Conservation (phyloP, 30 jellyfish, hydroid and myxozoan species). For the Pseudorhiza aurosa region DNA sequence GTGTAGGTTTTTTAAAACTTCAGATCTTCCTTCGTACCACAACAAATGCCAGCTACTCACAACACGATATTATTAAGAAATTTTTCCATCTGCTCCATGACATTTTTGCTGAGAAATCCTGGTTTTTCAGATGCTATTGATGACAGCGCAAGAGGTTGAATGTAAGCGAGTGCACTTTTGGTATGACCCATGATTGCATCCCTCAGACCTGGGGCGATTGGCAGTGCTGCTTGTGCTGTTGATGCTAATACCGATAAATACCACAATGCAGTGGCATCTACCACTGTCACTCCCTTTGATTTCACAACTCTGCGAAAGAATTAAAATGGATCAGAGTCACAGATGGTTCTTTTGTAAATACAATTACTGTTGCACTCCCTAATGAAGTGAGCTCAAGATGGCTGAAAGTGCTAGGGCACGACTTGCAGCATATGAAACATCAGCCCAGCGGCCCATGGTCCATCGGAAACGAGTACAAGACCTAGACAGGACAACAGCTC, state of each 20-base stretch:
- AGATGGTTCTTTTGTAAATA: too few species aligned
- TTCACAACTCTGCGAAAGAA: conserved; percentile 97
- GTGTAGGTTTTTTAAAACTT: background rate
- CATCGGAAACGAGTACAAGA: too few species aligned
- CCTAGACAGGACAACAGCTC: too few species aligned
- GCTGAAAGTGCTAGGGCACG: too few species aligned
- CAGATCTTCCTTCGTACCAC: background rate
- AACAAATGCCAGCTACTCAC: conserved; percentile 28
- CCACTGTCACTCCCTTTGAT: conserved; percentile 89
- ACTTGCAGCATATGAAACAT: too few species aligned
- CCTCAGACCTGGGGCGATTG: conserved; percentile 93
- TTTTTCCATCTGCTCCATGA: conserved; percentile 94
- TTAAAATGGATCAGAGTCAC: too few species aligned
- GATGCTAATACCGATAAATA: conserved; percentile 93
- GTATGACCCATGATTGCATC: conserved; percentile 87
- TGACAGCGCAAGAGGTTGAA: conserved; percentile 91
- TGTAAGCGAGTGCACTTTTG: conserved; percentile 78
- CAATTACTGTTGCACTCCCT: too few species aligned
- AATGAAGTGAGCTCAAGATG: too few species aligned
- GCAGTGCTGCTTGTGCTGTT: conserved; percentile 97
- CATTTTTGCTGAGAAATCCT: conserved; percentile 85
- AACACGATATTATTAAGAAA: conserved; percentile 78
- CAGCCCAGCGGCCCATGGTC: too few species aligned
- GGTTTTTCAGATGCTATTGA: conserved; percentile 90
- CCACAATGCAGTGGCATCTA: conserved; percentile 99